Base-by-base conservation (phyloP, 1,140 invertebrate genomes). In the Calliopsis andreniformis region DNA sequence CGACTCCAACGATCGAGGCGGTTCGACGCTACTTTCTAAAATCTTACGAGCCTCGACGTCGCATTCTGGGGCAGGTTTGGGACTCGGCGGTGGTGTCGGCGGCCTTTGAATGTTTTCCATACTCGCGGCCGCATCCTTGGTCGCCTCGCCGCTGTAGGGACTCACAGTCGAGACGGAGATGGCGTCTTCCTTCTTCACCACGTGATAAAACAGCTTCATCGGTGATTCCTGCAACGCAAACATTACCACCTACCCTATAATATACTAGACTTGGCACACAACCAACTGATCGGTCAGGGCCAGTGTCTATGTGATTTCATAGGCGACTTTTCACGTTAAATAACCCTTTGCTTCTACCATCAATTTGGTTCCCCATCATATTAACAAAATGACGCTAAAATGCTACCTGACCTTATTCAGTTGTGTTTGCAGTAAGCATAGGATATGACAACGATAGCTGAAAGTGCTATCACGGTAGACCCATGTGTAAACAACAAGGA, bases 91-190 rank as follows among this genome's bases (percentile, higher is more conserved):
- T 16, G 89, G 90, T 0, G 90, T 91, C 6, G 89, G 89, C 12
- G 89, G 89, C 67, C 90, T 85, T 51, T 87, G 89, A 67, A 89
- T 90, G 35, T 90, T 88, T 59, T 91, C 90, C 32, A 91, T 90
- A 1, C 80, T 55, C 10, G 76, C 6, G 18, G 4, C 10, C 35
- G 55, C 81, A 64, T 86, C 82, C 18, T 76, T 80, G 42, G 20
- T 28, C 7, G 39, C 25, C 4, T 80, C 56, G 3, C 63, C 42
- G 10, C 58, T 56, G 58, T 56, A 76, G 10, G 76, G n/a, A 7
- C 75, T 47, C 14, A 51, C 67, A n/a, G 79, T 80, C 18, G 71
- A 45, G 0, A 32, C 47, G 0, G 66, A 35, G 1, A 23, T 18
- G 0, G 32, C 30, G 3, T 87, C 86, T 2, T 88, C 86, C 18